Conservation (phyloP, 2,797 vertebrate species). For the Moxostoma hubbsi region DNA sequence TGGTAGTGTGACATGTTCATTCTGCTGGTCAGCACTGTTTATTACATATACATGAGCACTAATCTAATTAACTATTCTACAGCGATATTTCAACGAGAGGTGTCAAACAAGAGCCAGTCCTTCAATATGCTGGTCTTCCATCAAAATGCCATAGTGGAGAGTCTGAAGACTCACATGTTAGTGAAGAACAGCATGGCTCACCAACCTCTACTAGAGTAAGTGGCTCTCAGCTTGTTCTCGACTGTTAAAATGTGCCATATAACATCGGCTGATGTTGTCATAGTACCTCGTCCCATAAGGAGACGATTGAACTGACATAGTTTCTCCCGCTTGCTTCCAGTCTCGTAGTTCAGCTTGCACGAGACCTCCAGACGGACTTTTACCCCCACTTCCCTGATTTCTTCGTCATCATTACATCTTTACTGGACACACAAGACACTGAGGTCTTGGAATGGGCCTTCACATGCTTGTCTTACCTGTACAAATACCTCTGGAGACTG, state of each 20-base stretch:
- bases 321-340: conserved; percentile 67
- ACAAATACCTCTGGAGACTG: conserved; percentile 95
- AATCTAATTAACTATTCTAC: conserved; percentile 3
- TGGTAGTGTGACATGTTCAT: neutral
- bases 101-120: conserved; percentile 89
- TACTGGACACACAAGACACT: conserved; percentile 93
- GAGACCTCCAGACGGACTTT: conserved; percentile 96
- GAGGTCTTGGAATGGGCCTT: conserved; percentile 94
- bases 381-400: conserved; percentile 96
- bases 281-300: neutral
- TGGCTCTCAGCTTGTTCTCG: conserved; percentile 37
- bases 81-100: conserved; percentile 90
- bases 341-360: conserved; percentile 92
- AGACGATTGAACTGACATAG: too few relatives aligned
- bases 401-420: conserved; percentile 84
- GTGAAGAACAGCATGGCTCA: conserved; percentile 87
- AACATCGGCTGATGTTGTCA: too few relatives aligned
- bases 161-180: conserved; percentile 88
- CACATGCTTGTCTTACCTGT: conserved; percentile 94
- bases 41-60: neutral
- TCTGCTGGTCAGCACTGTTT: too few relatives aligned
- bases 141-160: conserved; percentile 87
- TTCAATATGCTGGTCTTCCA: conserved; percentile 97
- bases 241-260: neutral
- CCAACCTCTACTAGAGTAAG: conserved; percentile 94